Percentiles rank a stretch among this genome's conserved stretches.
phyloP scores from a whole-genome alignment of 1,140 invertebrate genomes.

The Tribolium madens region DNA sequence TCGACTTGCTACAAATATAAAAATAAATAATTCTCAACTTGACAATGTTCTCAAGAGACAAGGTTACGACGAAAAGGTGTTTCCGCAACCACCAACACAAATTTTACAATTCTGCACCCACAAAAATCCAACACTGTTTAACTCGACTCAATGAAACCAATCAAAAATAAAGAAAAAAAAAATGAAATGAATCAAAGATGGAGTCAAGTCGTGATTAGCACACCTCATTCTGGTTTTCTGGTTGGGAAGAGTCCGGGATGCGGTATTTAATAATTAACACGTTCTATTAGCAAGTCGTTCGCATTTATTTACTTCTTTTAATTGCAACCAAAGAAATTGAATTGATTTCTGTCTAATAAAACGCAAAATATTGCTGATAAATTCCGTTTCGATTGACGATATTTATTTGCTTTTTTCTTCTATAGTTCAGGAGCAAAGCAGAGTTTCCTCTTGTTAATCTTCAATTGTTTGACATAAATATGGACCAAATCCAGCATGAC shows the following conservation, averaged over 20 bases:
- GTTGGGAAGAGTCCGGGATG: constrained; percentile 30
- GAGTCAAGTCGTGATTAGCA: neutral
- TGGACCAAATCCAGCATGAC: constrained; percentile 12
- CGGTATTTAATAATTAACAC: constrained; percentile 52
- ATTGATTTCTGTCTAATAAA: constrained; percentile 51
- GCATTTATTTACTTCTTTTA: constrained; percentile 52
- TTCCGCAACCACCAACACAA: neutral
- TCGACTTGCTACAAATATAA: constrained; percentile 34
- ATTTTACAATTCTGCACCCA: neutral
- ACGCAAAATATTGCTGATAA: constrained; percentile 48
- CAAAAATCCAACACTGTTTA: neutral
- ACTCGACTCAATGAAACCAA: too few species aligned
- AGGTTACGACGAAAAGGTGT: neutral
- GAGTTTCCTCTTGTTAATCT: neutral
- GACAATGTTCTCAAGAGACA: constrained; percentile 21
- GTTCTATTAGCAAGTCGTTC: constrained; percentile 51
- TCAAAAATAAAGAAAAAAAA: too few species aligned
- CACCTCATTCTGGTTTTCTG: neutral
- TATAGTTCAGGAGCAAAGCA: constrained; percentile 1
- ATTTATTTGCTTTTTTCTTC: constrained; percentile 39
- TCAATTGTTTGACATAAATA: constrained; percentile 2
- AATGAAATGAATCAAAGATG: too few species aligned
- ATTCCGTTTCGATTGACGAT: constrained; percentile 47
- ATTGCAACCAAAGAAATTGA: constrained; percentile 48
- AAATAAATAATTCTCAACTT: constrained; percentile 38